A percentile compares a stretch with the other conserved stretches of the same genome.
phyloP scores from a whole-genome alignment of 2,888 invertebrate genomes.

The Villa cingulata region DNA sequence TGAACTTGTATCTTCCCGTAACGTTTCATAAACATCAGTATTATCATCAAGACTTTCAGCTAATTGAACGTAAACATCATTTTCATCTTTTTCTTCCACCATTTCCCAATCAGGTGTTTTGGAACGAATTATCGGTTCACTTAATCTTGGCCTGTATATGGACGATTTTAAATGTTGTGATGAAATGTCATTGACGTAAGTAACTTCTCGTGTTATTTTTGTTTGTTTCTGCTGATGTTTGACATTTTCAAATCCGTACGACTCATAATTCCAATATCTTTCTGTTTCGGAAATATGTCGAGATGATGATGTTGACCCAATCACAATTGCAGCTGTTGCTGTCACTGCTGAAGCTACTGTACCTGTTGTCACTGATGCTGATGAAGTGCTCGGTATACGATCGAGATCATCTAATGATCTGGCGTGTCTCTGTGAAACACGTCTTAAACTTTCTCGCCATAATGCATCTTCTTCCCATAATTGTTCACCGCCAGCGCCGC shows the following conservation, averaged over 20 bases:
- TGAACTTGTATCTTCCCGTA: conserved; percentile 30
- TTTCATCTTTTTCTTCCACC: conserved; percentile 34
- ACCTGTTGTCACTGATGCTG: conserved; percentile 6
- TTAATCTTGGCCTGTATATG: conserved; percentile 20
- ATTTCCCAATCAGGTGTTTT: conserved; percentile 3
- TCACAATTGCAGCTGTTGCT: conserved; percentile 4
- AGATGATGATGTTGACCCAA: conserved; percentile 6
- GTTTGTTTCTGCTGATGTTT: conserved; percentile 20
- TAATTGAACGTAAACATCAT: conserved; percentile 41
- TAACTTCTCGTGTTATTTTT: conserved; percentile 55
- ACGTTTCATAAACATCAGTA: conserved; percentile 31
- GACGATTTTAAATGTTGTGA: conserved; percentile 33
- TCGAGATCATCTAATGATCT: conserved; percentile 73
- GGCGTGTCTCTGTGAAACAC: conserved; percentile 68
- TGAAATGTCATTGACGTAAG: conserved; percentile 63
- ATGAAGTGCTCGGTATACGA: conserved; percentile 26
- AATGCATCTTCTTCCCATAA: conserved; percentile 72
- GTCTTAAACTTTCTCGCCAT: conserved; percentile 66
- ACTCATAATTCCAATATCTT: background rate
- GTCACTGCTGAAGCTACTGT: conserved; percentile 9
- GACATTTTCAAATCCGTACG: conserved; percentile 13
- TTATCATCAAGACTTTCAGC: conserved; percentile 20
- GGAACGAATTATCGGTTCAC: conserved; percentile 12
- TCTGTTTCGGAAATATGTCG: background rate
- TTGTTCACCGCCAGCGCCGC: conserved; percentile 42